These are phyloP conservation scores for Lucifuga dentata DNA, from an alignment of 2,113 vertebrate species.

Conservation along the genomic window DNA sequence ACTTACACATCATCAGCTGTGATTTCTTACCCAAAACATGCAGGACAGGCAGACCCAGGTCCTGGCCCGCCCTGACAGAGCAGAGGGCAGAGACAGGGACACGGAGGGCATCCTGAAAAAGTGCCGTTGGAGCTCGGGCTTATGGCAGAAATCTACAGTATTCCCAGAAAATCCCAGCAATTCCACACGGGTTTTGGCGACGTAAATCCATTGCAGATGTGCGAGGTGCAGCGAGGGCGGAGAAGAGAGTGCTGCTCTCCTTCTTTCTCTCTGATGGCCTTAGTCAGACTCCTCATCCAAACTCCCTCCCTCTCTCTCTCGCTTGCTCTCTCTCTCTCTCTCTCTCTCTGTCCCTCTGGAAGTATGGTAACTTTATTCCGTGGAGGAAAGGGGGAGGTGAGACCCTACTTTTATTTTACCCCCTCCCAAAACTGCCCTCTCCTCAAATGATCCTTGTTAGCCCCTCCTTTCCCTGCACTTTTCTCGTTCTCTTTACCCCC, in stretches of 20 bases:
- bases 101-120: conserved; percentile 79
- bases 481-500: conserved; percentile 6
- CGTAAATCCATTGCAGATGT: conserved; percentile 69
- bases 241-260: conserved; percentile 33
- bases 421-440: conserved; percentile 49
- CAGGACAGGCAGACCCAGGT: conserved; percentile 91
- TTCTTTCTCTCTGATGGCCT: conserved; percentile 56
- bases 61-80: conserved; percentile 77
- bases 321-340: conserved; percentile 25
- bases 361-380: conserved; percentile 70
- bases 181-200: conserved; percentile 34
- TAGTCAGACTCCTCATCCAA: conserved; percentile 50
- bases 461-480: conserved; percentile 55
- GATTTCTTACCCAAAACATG: conserved; percentile 88
- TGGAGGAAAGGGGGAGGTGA: conserved; percentile 48
- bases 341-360: conserved; percentile 45
- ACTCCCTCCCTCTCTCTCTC: conserved; percentile 45
- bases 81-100: conserved; percentile 75
- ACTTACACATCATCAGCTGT: not conserved
- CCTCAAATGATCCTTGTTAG: conserved; percentile 70
- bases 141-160: conserved; percentile 54
- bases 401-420: conserved; percentile 51
- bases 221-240: conserved; percentile 41
- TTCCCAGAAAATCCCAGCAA: conserved; percentile 50
- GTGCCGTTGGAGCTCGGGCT: conserved; percentile 11